Evolutionary conservation across 2,113 vertebrate species (phyloP), one percentile per base, ranked within the genome.

Genomic region (Ceyx melanurus): DNA sequence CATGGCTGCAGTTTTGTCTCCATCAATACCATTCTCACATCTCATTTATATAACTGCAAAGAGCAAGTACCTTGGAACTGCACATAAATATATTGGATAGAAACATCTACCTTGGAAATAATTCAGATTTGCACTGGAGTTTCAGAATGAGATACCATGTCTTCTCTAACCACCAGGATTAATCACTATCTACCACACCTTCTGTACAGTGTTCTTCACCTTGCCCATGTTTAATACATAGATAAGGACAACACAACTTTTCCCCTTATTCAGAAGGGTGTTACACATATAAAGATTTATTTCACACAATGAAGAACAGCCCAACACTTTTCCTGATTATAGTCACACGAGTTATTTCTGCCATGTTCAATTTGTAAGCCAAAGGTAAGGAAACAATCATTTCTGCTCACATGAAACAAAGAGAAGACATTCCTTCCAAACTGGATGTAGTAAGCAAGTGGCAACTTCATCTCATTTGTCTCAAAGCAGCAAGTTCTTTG

Each of bases 401-500:
- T 51, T 86, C 61, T 77, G 67, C 79, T 95, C 68, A 86, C 73
- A 92, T 66, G 74, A 93, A 91, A 72, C 61, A 64, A 70, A 83
- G 4, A 37, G 33, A 70, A 82, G n/a, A 60, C 35, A 46, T 48
- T 35, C 14, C 35, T 76, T 79, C 54, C 40, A 13, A 75, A 74
- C 33, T 8, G 3, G 26, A 20, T 3, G 17, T 37, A 76, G 31
- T 37, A 61, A 61, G 73, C 23, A 82, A 77, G 48, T 13, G 29
- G 0, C 26, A 92, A 82, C 25, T 70, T 57, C 11, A 22, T 15
- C 42, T 73, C 4, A 3, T 42, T 64, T 22, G 5, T 25, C 43
- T 51, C 64, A 64, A 77, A 82, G n/a, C 28, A 77, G 10, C 8
- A 37, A 74, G 43, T 48, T 62, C 58, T 80, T 80, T 46, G 8